Percentiles rank a stretch among this genome's conserved stretches.
phyloP scores from a whole-genome alignment of 1,140 invertebrate genomes.

The Chironomus tepperi region DNA sequence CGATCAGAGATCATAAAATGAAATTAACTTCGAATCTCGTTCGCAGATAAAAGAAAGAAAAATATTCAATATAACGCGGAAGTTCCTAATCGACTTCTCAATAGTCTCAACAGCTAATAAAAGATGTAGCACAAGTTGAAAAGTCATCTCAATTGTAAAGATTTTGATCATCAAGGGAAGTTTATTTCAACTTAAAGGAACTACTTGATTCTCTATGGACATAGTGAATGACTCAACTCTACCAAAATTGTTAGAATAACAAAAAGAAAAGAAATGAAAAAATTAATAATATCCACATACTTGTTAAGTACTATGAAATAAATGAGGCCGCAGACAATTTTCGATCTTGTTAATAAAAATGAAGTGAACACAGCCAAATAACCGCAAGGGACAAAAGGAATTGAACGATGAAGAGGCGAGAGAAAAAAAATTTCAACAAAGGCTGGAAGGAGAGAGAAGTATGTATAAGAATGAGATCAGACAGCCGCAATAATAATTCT shows the following conservation, averaged over 20 bases:
- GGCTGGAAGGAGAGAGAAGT: neutral
- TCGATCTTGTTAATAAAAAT: neutral
- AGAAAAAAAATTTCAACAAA: neutral
- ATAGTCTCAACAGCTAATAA: too few relatives aligned
- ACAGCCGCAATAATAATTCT: conserved; percentile 2
- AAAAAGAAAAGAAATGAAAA: neutral
- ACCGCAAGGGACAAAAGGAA: neutral
- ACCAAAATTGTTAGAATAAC: too few relatives aligned
- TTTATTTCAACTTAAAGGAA: too few relatives aligned
- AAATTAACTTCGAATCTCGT: too few relatives aligned
- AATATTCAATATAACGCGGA: too few relatives aligned
- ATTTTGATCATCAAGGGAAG: too few relatives aligned
- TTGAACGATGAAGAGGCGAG: neutral
- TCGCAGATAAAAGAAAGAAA: too few relatives aligned
- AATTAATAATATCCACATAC: neutral
- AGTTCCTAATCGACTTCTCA: neutral
- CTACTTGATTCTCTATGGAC: too few relatives aligned
- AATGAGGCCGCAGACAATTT: neutral
- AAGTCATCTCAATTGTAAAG: too few relatives aligned
- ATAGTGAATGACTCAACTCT: too few relatives aligned
- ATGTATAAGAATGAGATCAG: neutral
- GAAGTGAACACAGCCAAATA: neutral
- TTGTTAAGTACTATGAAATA: neutral
- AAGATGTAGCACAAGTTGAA: too few relatives aligned
- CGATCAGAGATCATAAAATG: too few relatives aligned